Evolutionary conservation across 2,113 vertebrate genomes (phyloP).

Genomic region (Hymenochirus boettgeri): DNA sequence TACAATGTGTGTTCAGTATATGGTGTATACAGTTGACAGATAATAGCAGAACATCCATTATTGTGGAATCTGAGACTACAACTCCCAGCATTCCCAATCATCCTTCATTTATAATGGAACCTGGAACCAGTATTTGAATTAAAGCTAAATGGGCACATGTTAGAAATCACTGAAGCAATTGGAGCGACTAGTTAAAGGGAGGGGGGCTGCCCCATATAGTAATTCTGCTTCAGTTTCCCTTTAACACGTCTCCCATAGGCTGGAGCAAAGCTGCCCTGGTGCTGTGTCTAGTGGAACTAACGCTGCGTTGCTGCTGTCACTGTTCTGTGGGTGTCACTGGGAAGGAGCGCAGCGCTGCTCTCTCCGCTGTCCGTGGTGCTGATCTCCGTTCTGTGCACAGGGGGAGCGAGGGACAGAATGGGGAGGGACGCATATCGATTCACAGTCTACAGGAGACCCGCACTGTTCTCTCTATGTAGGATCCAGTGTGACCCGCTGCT

Average conservation of each 20-base stretch:
- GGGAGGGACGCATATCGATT: too few relatives aligned
- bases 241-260: background rate
- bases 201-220: background rate
- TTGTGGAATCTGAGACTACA: too few relatives aligned
- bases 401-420: slow-evolving; percentile 53
- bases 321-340: background rate
- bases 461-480: background rate
- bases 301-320: slow-evolving; percentile 14
- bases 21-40: too few relatives aligned
- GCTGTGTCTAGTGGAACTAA: slow-evolving; percentile 1
- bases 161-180: too few relatives aligned
- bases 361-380: slow-evolving; percentile 7
- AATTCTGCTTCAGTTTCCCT: background rate
- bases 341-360: background rate
- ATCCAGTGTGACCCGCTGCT: too few relatives aligned
- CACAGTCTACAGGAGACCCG: too few relatives aligned
- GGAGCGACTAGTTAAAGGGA: slow-evolving; percentile 17
- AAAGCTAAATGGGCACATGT: too few relatives aligned
- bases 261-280: slow-evolving; percentile 4
- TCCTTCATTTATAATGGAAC: too few relatives aligned
- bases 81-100: too few relatives aligned
- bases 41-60: too few relatives aligned
- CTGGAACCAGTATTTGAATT: too few relatives aligned
- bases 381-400: slow-evolving; percentile 47
- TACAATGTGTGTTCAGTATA: too few relatives aligned